Base-by-base conservation (phyloP, 2,888 invertebrate species). In the Heliconius hortense region DNA sequence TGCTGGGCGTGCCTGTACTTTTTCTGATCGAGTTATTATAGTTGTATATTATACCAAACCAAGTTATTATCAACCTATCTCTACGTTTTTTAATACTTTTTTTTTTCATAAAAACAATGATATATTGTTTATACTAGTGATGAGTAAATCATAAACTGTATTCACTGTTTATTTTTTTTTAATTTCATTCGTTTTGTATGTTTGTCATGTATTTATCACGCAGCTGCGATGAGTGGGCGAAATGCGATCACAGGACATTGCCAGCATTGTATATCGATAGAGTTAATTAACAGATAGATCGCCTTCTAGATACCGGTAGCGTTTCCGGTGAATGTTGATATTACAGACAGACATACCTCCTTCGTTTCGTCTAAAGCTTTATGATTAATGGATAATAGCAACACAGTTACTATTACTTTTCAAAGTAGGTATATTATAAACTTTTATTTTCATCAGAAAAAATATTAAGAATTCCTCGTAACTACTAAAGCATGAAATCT, bases 241-340 rank as follows among this genome's bases (percentile, higher is more conserved):
- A 93, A 92, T 86, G 82, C 84, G 81, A 83, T 84, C 84, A 83
- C 86, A 87, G 89, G 88, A 90, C 93, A 92, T 93, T 86, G 90
- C 87, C 85, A 81, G 89, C 90, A 93, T 94, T 91, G 92, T 90
- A 88, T 90, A 88, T 84, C 80, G 90, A 93, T 91, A 90, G 85
- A 86, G 88, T 91, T 92, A 94, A 94, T 94, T 93, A 93, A 93
- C 90, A 90, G 89, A 87, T 87, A 92, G 93, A 93, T 93, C 90
- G 89, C 81, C 82, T 81, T 86, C 85, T 89, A 89, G 93, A 93
- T 94, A 89, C 88, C 91, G 85, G 92, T 90, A 90, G 91, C 92
- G 83, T 91, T 93, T 94, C 94, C 94, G 93, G 93, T 87, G 91
- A 89, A 88, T 88, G 92, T 90, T 91, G 89, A 87, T 90, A 89